These are phyloP conservation scores for Drosophila prolongata DNA, from an alignment of 2,888 invertebrate species.

Conservation along the genomic window DNA sequence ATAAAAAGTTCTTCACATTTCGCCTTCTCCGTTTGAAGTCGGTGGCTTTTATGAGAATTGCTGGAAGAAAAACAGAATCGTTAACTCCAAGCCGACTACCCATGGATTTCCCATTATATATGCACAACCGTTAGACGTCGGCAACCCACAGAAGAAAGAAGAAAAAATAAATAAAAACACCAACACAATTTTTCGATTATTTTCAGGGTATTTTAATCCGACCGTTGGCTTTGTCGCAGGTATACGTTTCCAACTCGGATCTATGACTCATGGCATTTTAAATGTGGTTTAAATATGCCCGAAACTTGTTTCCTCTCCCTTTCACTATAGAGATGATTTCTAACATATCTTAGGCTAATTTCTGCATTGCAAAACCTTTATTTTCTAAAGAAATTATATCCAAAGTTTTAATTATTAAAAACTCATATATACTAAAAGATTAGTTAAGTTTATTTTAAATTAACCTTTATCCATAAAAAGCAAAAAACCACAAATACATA, in stretches of 20 bases:
- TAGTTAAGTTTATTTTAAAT: no score
- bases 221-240: slow-evolving; percentile 14
- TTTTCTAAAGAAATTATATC: not conserved
- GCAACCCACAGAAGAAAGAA: slow-evolving; percentile 12
- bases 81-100: slow-evolving; percentile 14
- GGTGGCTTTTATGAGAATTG: slow-evolving; percentile 17
- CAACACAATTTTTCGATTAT: slow-evolving; percentile 5
- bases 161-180: slow-evolving; percentile 1
- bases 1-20: slow-evolving; percentile 47
- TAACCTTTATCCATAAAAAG: no score
- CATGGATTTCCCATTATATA: slow-evolving; percentile 17
- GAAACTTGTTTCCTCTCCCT: slow-evolving; percentile 21
- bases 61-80: slow-evolving; percentile 10
- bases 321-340: not conserved
- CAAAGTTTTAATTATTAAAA: no score
- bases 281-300: slow-evolving; percentile 10
- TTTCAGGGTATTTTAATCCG: slow-evolving; percentile 15
- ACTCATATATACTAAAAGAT: no score
- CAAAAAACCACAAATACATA: no score
- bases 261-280: slow-evolving; percentile 30
- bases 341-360: not conserved
- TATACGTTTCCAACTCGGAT: slow-evolving; percentile 5
- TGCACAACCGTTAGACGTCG: slow-evolving; percentile 15
- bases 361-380: not conserved
- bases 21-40: slow-evolving; percentile 4